phyloP scores from a whole-genome alignment of 2,797 vertebrate species.

The Columba guinea region DNA sequence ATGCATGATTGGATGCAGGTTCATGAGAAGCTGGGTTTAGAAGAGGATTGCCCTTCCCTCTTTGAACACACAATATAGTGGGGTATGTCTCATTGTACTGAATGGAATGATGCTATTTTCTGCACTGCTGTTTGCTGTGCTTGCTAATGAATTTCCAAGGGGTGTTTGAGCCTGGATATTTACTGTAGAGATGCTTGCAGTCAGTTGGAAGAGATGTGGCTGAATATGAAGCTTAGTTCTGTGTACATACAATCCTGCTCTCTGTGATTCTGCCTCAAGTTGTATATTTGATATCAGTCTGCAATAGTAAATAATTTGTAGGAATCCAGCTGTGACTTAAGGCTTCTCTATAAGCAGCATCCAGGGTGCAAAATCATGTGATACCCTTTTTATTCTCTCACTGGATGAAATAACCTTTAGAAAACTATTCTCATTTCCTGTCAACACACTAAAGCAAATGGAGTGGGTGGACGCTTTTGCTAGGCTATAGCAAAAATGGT shows the following conservation, averaged over 20 bases:
- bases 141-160: conserved; percentile 56
- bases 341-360: not conserved
- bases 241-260: not conserved
- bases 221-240: conserved; percentile 22
- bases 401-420: not conserved
- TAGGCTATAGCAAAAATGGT: not conserved
- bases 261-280: not conserved
- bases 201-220: conserved; percentile 50
- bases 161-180: conserved; percentile 13
- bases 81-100: not conserved
- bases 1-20: conserved; percentile 60
- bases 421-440: not conserved
- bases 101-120: conserved; percentile 55
- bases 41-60: conserved; percentile 62
- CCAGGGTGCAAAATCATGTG: not conserved
- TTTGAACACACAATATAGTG: conserved; percentile 39
- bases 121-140: conserved; percentile 8
- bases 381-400: not conserved
- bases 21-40: conserved; percentile 50
- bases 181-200: conserved; percentile 31
- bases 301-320: conserved; percentile 37
- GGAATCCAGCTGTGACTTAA: not conserved
- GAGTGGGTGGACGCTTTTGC: not conserved
- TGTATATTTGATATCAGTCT: conserved; percentile 2
- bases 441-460: not conserved